Conservation (phyloP, 2,888 invertebrate species). For the Mythimna ferrago region DNA sequence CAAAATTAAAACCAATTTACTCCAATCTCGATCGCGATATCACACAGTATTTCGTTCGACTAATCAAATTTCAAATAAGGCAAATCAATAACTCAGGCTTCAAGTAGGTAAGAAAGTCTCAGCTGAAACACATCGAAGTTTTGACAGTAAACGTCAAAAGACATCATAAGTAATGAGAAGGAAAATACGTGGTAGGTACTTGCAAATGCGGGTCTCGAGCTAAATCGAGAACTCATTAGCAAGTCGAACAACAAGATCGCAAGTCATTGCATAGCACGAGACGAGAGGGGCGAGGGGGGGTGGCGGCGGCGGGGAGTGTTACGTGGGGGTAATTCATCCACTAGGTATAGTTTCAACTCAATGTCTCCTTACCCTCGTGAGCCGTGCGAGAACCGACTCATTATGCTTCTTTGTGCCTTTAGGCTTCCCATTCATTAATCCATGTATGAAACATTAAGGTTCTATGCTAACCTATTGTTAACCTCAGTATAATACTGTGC, state of each 20-base stretch:
- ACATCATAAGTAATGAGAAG: conserved; percentile 78
- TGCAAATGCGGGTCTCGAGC: conserved; percentile 74
- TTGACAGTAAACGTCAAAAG: conserved; percentile 75
- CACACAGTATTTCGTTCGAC: conserved; percentile 3
- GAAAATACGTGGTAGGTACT: conserved; percentile 76
- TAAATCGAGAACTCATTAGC: conserved; percentile 86
- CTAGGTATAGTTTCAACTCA: conserved; percentile 68
- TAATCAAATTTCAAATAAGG: conserved; percentile 40
- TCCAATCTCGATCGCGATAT: conserved; percentile 1
- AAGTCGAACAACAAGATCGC: conserved; percentile 85
- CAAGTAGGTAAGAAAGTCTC: conserved; percentile 37
- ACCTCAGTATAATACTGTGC: conserved; percentile 50
- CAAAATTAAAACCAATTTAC: background rate
- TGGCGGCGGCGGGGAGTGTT: conserved; percentile 30
- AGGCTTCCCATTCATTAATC: conserved; percentile 74
- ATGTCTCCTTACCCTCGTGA: conserved; percentile 68
- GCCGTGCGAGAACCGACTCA: conserved; percentile 71
- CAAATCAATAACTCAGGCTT: conserved; percentile 41
- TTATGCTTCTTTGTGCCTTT: conserved; percentile 76
- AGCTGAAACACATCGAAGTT: conserved; percentile 66
- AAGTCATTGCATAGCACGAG: conserved; percentile 78
- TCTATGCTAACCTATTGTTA: conserved; percentile 62
- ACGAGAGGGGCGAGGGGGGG: conserved; percentile 42
- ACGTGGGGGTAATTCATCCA: conserved; percentile 67
- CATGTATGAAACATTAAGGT: conserved; percentile 64